Conservation (phyloP, 2,888 invertebrate genomes). For the Endomychus coccineus region DNA sequence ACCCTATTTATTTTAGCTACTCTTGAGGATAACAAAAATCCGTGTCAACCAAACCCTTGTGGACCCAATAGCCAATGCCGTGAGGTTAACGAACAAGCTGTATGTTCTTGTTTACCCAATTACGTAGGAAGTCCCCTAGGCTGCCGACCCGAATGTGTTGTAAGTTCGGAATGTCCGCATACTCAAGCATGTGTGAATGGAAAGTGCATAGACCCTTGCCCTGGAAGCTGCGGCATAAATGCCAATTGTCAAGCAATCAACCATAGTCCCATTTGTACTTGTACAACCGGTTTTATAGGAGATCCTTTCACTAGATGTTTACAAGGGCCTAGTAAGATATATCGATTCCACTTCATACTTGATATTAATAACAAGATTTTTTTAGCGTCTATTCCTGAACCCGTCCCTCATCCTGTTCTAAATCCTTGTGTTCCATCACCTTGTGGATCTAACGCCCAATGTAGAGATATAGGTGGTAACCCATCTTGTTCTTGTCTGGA, state of each 20-base stretch:
- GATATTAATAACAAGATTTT: no score
- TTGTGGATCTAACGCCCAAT: constrained; percentile 62
- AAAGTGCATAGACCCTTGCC: constrained; percentile 69
- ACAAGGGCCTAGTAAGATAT: constrained; percentile 33
- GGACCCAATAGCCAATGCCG: constrained; percentile 56
- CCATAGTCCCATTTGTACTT: constrained; percentile 68
- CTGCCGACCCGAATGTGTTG: constrained; percentile 65
- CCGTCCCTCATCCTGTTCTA: constrained; percentile 34
- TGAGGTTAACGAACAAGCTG: constrained; percentile 57
- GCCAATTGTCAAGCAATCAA: constrained; percentile 65
- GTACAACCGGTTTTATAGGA: constrained; percentile 57
- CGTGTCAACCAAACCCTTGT: constrained; percentile 67
- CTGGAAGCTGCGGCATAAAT: constrained; percentile 64
- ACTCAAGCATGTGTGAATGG: constrained; percentile 64
- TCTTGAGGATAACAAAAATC: constrained; percentile 14
- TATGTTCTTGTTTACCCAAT: constrained; percentile 57
- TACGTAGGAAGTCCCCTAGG: constrained; percentile 65
- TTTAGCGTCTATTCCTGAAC: constrained; percentile 42
- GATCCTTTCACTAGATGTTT: constrained; percentile 58
- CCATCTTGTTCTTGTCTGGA: constrained; percentile 58
- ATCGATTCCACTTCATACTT: no score
- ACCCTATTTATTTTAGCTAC: not conserved
- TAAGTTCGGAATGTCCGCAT: constrained; percentile 61
- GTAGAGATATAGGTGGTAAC: constrained; percentile 46
- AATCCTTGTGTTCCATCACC: constrained; percentile 65